phyloP scores from a whole-genome alignment of 2,888 invertebrate genomes.

The Zaprionus bogoriensis region DNA sequence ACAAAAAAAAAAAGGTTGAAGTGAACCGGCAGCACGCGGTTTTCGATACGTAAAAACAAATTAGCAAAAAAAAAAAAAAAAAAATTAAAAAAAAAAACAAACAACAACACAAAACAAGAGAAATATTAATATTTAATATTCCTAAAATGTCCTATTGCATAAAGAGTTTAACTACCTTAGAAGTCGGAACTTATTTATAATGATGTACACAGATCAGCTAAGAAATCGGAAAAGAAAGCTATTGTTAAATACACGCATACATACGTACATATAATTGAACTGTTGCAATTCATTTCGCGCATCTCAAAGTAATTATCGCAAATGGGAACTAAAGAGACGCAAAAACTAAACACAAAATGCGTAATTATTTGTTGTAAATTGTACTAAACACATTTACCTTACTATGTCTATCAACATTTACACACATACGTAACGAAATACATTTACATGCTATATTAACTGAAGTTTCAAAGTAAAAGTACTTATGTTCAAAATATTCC shows the following conservation, averaged over 20 bases:
- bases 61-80: slow-evolving; percentile 26
- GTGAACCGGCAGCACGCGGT: not conserved
- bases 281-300: slow-evolving; percentile 66
- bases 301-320: slow-evolving; percentile 47
- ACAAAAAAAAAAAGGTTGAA: slow-evolving; percentile 2
- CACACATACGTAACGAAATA: slow-evolving; percentile 45
- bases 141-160: slow-evolving; percentile 66
- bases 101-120: slow-evolving; percentile 41
- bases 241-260: slow-evolving; percentile 29
- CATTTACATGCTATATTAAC: slow-evolving; percentile 53
- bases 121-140: slow-evolving; percentile 78
- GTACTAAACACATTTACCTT: slow-evolving; percentile 47
- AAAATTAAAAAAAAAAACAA: slow-evolving; percentile 51
- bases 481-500: slow-evolving; percentile 52
- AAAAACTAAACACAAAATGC: slow-evolving; percentile 28
- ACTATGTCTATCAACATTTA: slow-evolving; percentile 33
- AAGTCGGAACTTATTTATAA: slow-evolving; percentile 42
- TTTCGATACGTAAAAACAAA: not conserved
- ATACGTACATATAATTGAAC: slow-evolving; percentile 40
- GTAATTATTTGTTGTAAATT: slow-evolving; percentile 70
- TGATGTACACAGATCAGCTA: slow-evolving; percentile 25
- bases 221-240: slow-evolving; percentile 16
- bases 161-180: slow-evolving; percentile 54
- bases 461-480: slow-evolving; percentile 39
- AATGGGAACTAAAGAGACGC: slow-evolving; percentile 16